Evolutionary conservation across 2,113 vertebrate genomes (phyloP).

Genomic region (Accipiter cooperii): DNA sequence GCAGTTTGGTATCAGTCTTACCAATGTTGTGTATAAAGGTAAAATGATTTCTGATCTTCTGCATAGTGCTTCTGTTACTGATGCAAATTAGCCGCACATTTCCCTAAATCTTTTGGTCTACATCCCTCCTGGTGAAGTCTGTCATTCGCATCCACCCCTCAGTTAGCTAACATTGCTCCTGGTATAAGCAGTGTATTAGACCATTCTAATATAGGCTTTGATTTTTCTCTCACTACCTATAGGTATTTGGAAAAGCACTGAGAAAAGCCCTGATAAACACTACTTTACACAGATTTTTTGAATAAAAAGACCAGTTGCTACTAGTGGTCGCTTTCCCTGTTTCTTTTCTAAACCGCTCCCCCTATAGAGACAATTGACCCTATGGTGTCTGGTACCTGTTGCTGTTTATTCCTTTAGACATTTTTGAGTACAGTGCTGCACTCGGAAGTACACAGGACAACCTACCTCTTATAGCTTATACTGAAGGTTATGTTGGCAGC

Average conservation of each 20-base stretch:
- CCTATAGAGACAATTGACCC: neutral
- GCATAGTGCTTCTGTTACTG: neutral
- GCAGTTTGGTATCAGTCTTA: neutral
- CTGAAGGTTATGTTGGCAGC: neutral
- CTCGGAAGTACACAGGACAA: neutral
- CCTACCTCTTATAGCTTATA: neutral
- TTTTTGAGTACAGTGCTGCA: neutral
- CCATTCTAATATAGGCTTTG: neutral
- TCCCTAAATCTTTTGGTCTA: neutral
- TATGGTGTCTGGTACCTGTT: neutral
- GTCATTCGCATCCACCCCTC: neutral
- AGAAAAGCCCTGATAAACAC: neutral
- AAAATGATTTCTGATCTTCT: neutral
- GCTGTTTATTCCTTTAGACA: neutral
- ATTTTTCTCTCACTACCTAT: neutral
- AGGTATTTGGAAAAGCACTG: neutral
- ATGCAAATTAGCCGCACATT: neutral
- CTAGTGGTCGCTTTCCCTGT: neutral
- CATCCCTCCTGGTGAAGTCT: neutral
- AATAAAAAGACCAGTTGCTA: neutral
- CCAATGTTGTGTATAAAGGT: neutral
- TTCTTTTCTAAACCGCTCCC: neutral
- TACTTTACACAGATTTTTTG: neutral
- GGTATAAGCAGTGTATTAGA: neutral
- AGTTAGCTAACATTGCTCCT: neutral